Evolutionary conservation across 2,888 invertebrate species (phyloP), one percentile per base, ranked within the genome.

Genomic region (Ametastegia equiseti): DNA sequence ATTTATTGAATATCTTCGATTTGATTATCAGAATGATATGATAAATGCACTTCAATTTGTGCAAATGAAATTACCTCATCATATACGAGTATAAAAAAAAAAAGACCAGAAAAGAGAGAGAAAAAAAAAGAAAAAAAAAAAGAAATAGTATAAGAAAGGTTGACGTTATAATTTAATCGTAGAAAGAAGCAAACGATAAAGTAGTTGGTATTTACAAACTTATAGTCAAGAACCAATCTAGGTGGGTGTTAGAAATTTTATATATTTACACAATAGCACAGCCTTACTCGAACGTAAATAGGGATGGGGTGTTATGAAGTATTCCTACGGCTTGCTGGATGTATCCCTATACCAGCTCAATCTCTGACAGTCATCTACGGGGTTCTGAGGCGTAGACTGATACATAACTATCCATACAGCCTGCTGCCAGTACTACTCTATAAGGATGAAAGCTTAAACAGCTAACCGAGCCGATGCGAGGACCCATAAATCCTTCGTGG

Each of bases 381-480:
- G 94, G 92, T 90, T 95, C 95, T 81, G 94, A 90, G 88, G 94
- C 94, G 92, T 97, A 98, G 86, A 98, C 96, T 85, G 96, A 96
- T 87, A 98, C 95, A 84, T 96, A 95, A 86, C 95, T 96, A 92
- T 98, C 98, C 87, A 96, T 95, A 83, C 96, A 96, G 84, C 98
- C 98, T 85, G 97, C 96, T 83, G 97, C 98, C 89, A 98, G 92
- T 83, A 95, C 94, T 86, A 97, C 95, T 89, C 96, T 95, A 90
- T 97, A 95, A 50, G 98, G 97, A 92, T 99, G 98, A 93, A 98
- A 98, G 85, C 96, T 95, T 87, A 98, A 93, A 90, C 97, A 97
- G 86, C 96, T 96, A 83, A 98, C 96, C 65, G 97, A 96, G 23
- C 97, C 97, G 87, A 97, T 97, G 89, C 97, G 94, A 19, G 94